phyloP scores from a whole-genome alignment of 2,888 invertebrate species.

The Mythimna vitellina region DNA sequence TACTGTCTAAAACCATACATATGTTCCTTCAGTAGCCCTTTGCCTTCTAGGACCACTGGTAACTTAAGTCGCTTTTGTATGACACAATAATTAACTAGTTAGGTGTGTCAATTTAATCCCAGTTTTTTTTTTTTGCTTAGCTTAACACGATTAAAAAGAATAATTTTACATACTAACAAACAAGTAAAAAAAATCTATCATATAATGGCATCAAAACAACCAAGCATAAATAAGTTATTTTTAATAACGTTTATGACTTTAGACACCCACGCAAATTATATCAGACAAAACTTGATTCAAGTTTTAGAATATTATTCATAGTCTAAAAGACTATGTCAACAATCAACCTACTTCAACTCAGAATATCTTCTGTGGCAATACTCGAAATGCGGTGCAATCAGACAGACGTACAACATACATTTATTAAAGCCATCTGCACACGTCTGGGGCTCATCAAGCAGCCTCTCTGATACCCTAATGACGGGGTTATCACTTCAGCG shows the following conservation, averaged over 20 bases:
- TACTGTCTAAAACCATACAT: too few relatives aligned
- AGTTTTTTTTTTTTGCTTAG: too few relatives aligned
- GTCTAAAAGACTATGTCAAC: background rate
- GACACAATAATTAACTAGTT: too few relatives aligned
- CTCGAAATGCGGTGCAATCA: constrained; percentile 1
- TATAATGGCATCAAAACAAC: too few relatives aligned
- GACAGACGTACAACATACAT: constrained; percentile 18
- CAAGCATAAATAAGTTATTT: background rate
- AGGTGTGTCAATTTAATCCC: too few relatives aligned
- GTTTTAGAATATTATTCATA: background rate
- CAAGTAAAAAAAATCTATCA: too few relatives aligned
- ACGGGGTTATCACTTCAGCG: constrained; percentile 53
- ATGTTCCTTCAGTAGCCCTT: too few relatives aligned
- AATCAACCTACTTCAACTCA: background rate
- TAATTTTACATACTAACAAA: too few relatives aligned
- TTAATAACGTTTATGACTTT: background rate
- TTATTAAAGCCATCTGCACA: constrained; percentile 39
- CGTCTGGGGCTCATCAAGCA: constrained; percentile 55
- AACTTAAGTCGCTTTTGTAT: too few relatives aligned
- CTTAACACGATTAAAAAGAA: too few relatives aligned
- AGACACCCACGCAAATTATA: constrained; percentile 2
- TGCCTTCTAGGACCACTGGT: too few relatives aligned
- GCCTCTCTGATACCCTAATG: constrained; percentile 59
- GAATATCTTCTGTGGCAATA: constrained; percentile 14
- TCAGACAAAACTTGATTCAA: background rate